Conservation (phyloP, 1,140 invertebrate species). For the Hycleus cichorii region DNA sequence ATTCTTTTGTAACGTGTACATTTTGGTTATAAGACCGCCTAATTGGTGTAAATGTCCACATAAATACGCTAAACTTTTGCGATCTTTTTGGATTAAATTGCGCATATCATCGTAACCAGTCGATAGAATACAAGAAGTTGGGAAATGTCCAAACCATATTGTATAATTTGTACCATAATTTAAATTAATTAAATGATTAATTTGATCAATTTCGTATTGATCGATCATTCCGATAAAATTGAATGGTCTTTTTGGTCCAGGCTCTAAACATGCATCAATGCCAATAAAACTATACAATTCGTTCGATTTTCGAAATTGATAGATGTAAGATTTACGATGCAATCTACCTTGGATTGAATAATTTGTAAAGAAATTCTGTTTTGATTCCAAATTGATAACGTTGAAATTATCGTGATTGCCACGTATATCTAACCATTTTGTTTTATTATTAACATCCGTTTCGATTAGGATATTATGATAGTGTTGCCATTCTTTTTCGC, state of each 20-base stretch:
- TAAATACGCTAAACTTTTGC: constrained; percentile 62
- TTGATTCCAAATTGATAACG: constrained; percentile 58
- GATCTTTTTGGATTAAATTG: constrained; percentile 48
- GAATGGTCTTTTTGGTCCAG: constrained; percentile 79
- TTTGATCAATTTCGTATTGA: constrained; percentile 49
- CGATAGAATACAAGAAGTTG: constrained; percentile 77
- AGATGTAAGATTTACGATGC: constrained; percentile 68
- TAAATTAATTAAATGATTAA: constrained; percentile 47
- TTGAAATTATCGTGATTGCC: constrained; percentile 97
- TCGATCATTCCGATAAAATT: constrained; percentile 82
- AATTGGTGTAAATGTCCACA: constrained; percentile 89
- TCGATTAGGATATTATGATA: constrained; percentile 68
- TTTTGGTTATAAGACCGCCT: constrained; percentile 66
- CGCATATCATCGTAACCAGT: constrained; percentile 49
- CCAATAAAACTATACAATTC: constrained; percentile 72
- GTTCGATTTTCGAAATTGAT: constrained; percentile 51
- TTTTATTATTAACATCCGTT: constrained; percentile 59
- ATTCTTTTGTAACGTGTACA: constrained; percentile 79
- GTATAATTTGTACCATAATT: constrained; percentile 50
- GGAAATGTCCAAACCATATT: constrained; percentile 90
- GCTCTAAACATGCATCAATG: constrained; percentile 81
- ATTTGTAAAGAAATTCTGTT: constrained; percentile 70
- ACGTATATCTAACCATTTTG: constrained; percentile 82
- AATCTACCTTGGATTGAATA: constrained; percentile 72
- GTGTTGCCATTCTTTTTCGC: constrained; percentile 74